Percentiles rank a stretch among this genome's conserved stretches.
These are phyloP conservation scores for Nilaparvata lugens DNA, from an alignment of 1,140 invertebrate genomes.

Conservation along the genomic window DNA sequence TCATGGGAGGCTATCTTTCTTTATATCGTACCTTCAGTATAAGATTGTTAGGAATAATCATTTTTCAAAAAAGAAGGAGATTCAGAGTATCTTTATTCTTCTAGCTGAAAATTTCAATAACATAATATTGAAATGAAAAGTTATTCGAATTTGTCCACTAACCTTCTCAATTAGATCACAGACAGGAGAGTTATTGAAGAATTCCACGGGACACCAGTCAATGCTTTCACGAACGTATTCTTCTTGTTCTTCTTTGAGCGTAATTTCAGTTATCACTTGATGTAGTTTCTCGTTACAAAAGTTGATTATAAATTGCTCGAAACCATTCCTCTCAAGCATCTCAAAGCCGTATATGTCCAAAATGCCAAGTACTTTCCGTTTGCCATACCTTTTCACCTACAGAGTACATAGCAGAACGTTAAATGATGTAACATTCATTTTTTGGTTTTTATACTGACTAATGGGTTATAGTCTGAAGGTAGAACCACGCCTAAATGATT, in stretches of 20 bases:
- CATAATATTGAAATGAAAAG: too few species aligned
- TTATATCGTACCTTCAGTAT: too few species aligned
- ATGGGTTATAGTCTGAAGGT: too few species aligned
- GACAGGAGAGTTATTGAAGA: conserved; percentile 67
- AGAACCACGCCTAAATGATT: too few species aligned
- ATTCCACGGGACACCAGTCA: conserved; percentile 66
- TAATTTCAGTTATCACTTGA: conserved; percentile 56
- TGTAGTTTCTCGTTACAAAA: conserved; percentile 87
- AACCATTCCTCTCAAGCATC: conserved; percentile 60
- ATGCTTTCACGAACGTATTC: conserved; percentile 69
- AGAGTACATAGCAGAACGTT: conserved; percentile 23
- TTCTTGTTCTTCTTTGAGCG: conserved; percentile 72
- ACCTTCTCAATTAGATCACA: conserved; percentile 59
- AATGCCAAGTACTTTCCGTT: conserved; percentile 65
- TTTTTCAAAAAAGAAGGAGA: too few species aligned
- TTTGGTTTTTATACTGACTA: too few species aligned
- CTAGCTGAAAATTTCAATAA: too few species aligned
- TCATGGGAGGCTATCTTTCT: too few species aligned
- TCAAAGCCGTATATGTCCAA: conserved; percentile 87
- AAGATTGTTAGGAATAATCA: too few species aligned
- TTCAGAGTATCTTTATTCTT: too few species aligned
- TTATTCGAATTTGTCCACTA: too few species aligned
- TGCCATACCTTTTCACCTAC: conserved; percentile 43
- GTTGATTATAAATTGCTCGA: conserved; percentile 81
- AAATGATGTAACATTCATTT: too few species aligned